Evolutionary conservation across 1,140 invertebrate genomes (phyloP).

Genomic region (Lepidurus couesii): DNA sequence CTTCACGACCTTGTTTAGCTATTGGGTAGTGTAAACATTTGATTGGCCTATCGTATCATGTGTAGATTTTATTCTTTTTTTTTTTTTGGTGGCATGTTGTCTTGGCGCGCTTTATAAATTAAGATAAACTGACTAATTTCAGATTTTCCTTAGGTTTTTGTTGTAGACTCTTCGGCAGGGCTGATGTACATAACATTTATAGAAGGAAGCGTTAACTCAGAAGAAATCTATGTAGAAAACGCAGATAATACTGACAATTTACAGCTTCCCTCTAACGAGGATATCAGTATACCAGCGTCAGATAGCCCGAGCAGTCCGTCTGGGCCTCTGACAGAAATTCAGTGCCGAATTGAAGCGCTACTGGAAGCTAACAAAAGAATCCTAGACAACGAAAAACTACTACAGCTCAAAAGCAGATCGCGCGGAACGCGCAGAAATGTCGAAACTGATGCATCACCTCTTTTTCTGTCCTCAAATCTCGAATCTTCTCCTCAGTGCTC

Average conservation of each 20-base stretch:
- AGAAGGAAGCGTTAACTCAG: background rate
- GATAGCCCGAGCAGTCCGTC: background rate
- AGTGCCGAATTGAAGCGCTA: conserved; percentile 1
- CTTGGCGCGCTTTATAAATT: background rate
- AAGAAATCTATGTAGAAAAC: background rate
- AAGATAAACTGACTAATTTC: background rate
- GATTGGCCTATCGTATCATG: background rate
- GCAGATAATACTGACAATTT: background rate
- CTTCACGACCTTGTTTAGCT: background rate
- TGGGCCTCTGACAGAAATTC: background rate
- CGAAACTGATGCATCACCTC: background rate
- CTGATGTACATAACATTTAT: background rate
- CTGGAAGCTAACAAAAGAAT: background rate
- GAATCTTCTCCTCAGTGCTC: background rate
- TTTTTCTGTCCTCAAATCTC: background rate
- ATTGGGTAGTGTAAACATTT: background rate
- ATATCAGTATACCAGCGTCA: background rate
- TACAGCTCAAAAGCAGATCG: conserved; percentile 9
- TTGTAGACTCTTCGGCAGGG: background rate
- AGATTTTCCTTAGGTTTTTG: background rate
- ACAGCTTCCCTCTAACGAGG: background rate
- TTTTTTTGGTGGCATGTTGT: background rate
- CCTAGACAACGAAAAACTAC: background rate
- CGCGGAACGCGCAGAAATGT: background rate
- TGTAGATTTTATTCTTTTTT: background rate